Base-by-base conservation (phyloP, 2,888 invertebrate species). In the Heliconius aoede region DNA sequence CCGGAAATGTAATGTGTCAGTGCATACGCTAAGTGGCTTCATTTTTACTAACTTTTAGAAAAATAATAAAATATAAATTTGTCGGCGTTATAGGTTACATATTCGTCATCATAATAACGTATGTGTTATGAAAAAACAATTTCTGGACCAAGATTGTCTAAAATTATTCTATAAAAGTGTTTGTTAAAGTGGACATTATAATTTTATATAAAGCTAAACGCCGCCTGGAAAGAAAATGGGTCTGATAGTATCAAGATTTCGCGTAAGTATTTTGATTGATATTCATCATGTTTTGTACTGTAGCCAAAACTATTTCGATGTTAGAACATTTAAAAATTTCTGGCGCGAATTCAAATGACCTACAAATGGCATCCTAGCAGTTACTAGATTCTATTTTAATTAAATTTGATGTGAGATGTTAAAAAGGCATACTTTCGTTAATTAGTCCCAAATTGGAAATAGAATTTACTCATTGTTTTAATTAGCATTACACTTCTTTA, bases 191-290 rank as follows among this genome's bases (percentile, higher is more conserved):
- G 75, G 61, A 76, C 73, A 65, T 13, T 67, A 65, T 60, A 73
- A 62, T 61, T 32, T 32, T 26, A 58, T 73, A 68, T 28, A 7
- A 30, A 69, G 13, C 13, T 32, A 55, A 65, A 75, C 77, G 62
- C 55, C 69, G 55, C 65, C 73, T 76, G 79, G 81, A 82, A 82
- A 81, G 83, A 91, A 91, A 85, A 96, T 96, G 96, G 96, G 96
- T 81, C 90, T 95, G 78, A 94, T 96, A 82, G 91, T 96, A 89
- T 96, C 95, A 80, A 96, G 95, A 94, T 96, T 96, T 92, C 95
- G 96, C 89, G 96, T 96, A 91, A 95, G 96, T 95, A 86, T 85
- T 84, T 86, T 80, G 74, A 79, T 79, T 77, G 69, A 78, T 77
- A 78, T 78, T 78, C 77, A 76, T 79, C 84, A 82, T 84, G 83